Evolutionary conservation across 2,888 invertebrate species (phyloP).

Genomic region (Agrochola macilenta): DNA sequence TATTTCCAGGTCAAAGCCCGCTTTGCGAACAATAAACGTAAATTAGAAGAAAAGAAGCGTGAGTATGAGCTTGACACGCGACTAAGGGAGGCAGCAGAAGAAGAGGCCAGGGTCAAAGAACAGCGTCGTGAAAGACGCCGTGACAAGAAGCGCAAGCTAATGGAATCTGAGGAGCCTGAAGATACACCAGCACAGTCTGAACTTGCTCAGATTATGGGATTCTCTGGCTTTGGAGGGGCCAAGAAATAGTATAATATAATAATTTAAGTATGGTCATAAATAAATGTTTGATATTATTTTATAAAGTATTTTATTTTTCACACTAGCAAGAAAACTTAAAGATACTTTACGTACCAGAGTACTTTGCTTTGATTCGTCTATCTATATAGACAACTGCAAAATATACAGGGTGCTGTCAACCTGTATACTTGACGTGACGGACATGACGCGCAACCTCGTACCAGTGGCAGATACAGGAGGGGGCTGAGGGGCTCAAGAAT

Average conservation of each 20-base stretch:
- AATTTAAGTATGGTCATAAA: slow-evolving; percentile 33
- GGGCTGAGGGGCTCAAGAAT: no score
- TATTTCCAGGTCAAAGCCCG: slow-evolving; percentile 94
- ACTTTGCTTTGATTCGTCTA: background rate
- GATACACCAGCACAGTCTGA: slow-evolving; percentile 92
- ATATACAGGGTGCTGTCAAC: background rate
- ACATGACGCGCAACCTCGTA: no score
- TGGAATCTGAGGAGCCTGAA: slow-evolving; percentile 89
- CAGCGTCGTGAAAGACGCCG: slow-evolving; percentile 96
- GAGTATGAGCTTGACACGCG: slow-evolving; percentile 98
- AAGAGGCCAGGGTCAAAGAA: slow-evolving; percentile 98
- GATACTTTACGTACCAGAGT: no score
- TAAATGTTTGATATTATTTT: slow-evolving; percentile 53
- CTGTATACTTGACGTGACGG: no score
- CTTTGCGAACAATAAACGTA: slow-evolving; percentile 97
- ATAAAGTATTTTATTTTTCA: slow-evolving; percentile 7
- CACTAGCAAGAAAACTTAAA: background rate
- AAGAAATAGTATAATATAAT: slow-evolving; percentile 91
- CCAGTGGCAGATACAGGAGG: no score
- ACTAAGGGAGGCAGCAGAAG: slow-evolving; percentile 98
- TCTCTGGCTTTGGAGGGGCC: slow-evolving; percentile 97
- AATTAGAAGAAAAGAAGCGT: slow-evolving; percentile 98
- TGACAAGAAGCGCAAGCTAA: slow-evolving; percentile 96
- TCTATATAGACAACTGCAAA: background rate
- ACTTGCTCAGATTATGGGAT: slow-evolving; percentile 98